Base-by-base conservation (phyloP, 2,797 vertebrate genomes). In the Okamejei kenojei region DNA sequence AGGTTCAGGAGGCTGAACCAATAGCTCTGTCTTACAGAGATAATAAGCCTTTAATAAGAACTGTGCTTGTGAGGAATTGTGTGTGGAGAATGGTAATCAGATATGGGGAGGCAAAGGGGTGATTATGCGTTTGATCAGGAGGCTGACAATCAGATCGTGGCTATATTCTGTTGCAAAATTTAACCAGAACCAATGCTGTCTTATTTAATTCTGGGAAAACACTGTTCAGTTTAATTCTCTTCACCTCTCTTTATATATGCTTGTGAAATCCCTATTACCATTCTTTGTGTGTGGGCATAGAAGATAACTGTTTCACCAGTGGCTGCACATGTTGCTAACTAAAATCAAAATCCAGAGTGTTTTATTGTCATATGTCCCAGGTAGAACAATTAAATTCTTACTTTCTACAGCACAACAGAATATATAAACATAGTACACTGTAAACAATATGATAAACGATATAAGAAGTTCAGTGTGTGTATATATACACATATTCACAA, bases 41-140 rank as follows among this genome's bases (percentile, higher is more conserved):
- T 91, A 91, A 91, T 45, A 90, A 90, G 63, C n/a, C 68, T 73
- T 91, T 91, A 91, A 73, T 58, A 92, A 68, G 90, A 76, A 23
- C 71, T 92, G 71, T 7, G 38, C 10, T 73, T 92, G 4, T 45
- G 71, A 92, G 71, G 71, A 13, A 68, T 8, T 65, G 84, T 88
- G 84, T 68, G 61, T 9, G 29, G 29, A 19, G 84, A 45, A 58
- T 91, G 90, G 38, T 71, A 91, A 90, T 76, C 35, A 54, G 86
- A 90, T 26, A 35, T 13, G 21, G 17, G 84, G n/a, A 35, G 15
- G 38, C 38, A 29, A 76, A 17, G 71, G 23, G 13, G 21, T 54
- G 90, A 74, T 92, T 58, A 54, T 3, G 17, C 19, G 35, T 84
- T 19, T 58, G 6, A 84, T 84, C 23, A 54, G 54, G 35, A 45